Conservation (phyloP, 2,797 vertebrate species). For the Linurgus olivaceus region DNA sequence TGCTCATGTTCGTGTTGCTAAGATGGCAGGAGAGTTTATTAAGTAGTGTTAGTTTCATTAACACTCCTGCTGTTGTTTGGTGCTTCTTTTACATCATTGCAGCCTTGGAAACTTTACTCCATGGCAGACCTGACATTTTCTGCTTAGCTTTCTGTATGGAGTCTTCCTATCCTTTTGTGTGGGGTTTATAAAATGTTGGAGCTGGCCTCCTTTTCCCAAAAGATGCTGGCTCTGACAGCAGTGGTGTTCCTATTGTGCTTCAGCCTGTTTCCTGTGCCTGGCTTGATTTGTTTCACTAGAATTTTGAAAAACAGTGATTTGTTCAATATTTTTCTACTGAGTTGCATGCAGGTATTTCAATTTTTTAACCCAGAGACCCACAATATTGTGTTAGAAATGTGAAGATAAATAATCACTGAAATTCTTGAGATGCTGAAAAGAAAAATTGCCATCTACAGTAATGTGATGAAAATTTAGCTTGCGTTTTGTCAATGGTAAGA, state of each 20-base stretch:
- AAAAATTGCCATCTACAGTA: not conserved
- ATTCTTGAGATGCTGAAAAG: not conserved
- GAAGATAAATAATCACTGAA: not conserved
- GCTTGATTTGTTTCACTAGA: not conserved
- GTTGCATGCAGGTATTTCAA: not conserved
- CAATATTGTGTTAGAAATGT: not conserved
- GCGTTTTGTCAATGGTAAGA: not conserved
- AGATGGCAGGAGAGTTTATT: not conserved
- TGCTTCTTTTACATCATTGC: not conserved
- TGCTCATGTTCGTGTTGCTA: not conserved
- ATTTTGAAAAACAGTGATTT: not conserved
- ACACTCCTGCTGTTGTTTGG: not conserved
- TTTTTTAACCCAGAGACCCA: not conserved
- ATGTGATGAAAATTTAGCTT: not conserved
- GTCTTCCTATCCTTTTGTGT: not conserved
- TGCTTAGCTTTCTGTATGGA: not conserved
- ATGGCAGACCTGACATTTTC: not conserved
- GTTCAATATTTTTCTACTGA: not conserved
- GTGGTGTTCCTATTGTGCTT: not conserved
- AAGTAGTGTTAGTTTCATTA: not conserved
- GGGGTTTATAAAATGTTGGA: not conserved
- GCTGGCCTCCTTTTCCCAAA: not conserved
- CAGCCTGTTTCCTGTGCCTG: not conserved
- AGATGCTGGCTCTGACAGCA: not conserved
- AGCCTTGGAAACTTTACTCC: not conserved